Evolutionary conservation across 2,888 invertebrate species (phyloP), one percentile per base, ranked within the genome.

Genomic region (Drosophila parthenogenetica): DNA sequence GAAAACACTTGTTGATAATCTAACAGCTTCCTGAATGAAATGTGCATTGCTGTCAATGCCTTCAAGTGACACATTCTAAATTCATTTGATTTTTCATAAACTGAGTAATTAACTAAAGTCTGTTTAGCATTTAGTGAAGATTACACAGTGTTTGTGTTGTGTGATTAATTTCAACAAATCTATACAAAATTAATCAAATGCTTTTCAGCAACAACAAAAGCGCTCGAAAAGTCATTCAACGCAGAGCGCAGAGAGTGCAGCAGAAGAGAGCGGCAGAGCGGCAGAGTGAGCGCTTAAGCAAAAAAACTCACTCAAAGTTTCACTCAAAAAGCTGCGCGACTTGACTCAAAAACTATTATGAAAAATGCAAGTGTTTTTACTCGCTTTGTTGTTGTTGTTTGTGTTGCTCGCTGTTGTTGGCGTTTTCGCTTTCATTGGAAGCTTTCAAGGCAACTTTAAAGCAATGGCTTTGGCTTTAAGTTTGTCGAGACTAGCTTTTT

Each of bases 401-500:
- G 37, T 17, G 65, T 45, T 64, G 13, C 3, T 35, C 8, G 49
- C 49, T 61, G 42, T 69, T 35, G 35, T 35, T 35, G 49, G 60
- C 72, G 77, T 69, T 87, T 82, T 90, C 89, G 89, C 90, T 90
- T 90, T 90, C 91, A 79, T 87, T 84, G 76, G 75, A 76, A 85
- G 89, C 85, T 85, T 85, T 81, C 85, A 84, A 88, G 89, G 89
- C 83, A 72, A 78, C 76, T 79, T 70, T 55, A 39, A 25, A 40
- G 45, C 57, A 43, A 35, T 53, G 61, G 73, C 73, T 73, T 57
- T 73, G 59, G 72, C 67, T 73, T 61, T 19, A 69, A 61, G 65
- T 68, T 29, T 64, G 46, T 45, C 53, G 37, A 25, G 25, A 43
- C 71, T 74, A 74, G 72, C 73, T 73, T 76, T 29, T 70, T 65